phyloP scores from a whole-genome alignment of 2,797 vertebrate species.

The Neoniphon sammara region DNA sequence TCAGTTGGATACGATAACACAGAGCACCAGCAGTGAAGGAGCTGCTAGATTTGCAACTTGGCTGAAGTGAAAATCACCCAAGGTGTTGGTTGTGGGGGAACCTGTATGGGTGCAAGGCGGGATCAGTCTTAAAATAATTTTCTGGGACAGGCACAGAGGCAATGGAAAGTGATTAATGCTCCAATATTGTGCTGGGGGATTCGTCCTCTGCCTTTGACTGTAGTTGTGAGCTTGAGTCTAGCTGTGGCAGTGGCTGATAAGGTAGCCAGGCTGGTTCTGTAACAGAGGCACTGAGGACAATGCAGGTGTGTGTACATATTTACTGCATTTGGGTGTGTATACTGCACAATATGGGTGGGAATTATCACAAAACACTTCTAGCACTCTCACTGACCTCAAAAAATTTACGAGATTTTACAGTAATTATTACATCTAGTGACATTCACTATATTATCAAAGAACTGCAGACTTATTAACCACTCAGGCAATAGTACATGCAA shows the following conservation, averaged over 20 bases:
- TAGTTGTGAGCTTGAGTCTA: conserved; percentile 48
- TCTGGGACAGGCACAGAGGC: conserved; percentile 49
- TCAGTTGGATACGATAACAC: conserved; percentile 15
- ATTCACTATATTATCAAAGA: conserved; percentile 16
- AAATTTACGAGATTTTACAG: not conserved
- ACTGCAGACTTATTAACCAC: not conserved
- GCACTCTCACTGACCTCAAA: not conserved
- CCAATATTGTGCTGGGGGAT: conserved; percentile 43
- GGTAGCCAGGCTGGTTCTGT: conserved; percentile 51
- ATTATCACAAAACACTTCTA: conserved; percentile 21
- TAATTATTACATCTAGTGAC: not conserved
- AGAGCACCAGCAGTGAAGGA: conserved; percentile 1
- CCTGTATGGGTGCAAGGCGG: conserved; percentile 11
- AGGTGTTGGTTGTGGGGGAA: conserved; percentile 39
- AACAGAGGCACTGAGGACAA: conserved; percentile 23
- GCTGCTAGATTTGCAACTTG: conserved; percentile 51
- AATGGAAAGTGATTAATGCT: conserved; percentile 67
- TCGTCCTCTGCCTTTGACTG: conserved; percentile 47
- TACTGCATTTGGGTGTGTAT: conserved; percentile 15
- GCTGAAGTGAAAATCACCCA: conserved; percentile 48
- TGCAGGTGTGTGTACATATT: conserved; percentile 31
- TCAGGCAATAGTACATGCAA: not conserved
- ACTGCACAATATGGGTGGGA: conserved; percentile 5
- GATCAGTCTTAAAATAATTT: conserved; percentile 63
- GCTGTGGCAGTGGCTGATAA: conserved; percentile 71